phyloP scores from a whole-genome alignment of 2,888 invertebrate genomes.

The Monopis laevigella region DNA sequence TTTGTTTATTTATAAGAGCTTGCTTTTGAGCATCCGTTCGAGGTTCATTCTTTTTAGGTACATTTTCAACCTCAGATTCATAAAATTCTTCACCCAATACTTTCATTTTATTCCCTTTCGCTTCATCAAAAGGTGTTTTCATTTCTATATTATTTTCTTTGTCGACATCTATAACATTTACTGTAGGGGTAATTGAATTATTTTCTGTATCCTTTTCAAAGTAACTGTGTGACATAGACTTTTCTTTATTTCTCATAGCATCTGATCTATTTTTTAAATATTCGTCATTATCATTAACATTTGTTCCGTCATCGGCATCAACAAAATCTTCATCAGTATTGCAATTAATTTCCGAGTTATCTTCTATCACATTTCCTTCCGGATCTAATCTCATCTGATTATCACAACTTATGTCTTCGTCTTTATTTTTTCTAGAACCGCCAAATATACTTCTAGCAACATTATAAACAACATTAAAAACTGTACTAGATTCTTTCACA shows the following conservation, averaged over 20 bases:
- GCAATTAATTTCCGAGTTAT: constrained; percentile 24
- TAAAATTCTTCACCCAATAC: constrained; percentile 40
- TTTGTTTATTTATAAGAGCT: constrained; percentile 69
- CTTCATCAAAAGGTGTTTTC: constrained; percentile 35
- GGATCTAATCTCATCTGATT: constrained; percentile 40
- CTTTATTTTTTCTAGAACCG: constrained; percentile 25
- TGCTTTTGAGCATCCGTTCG: constrained; percentile 63
- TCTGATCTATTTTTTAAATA: constrained; percentile 47
- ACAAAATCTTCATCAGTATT: constrained; percentile 30
- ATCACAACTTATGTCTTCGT: constrained; percentile 32
- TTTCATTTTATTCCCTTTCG: constrained; percentile 43
- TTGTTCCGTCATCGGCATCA: constrained; percentile 34
- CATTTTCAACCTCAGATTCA: too few species aligned
- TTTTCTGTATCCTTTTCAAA: constrained; percentile 43
- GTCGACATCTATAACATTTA: constrained; percentile 28
- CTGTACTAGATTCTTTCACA: constrained; percentile 26
- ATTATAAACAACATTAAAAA: constrained; percentile 43
- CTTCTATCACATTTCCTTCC: constrained; percentile 41
- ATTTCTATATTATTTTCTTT: constrained; percentile 37
- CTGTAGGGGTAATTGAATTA: constrained; percentile 21
- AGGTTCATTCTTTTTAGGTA: constrained; percentile 28
- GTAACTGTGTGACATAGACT: constrained; percentile 60
- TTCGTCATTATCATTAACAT: constrained; percentile 35
- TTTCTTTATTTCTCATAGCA: constrained; percentile 55
- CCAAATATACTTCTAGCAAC: constrained; percentile 46